phyloP scores from a whole-genome alignment of 1,140 invertebrate species.

The Solenopsis fugax region DNA sequence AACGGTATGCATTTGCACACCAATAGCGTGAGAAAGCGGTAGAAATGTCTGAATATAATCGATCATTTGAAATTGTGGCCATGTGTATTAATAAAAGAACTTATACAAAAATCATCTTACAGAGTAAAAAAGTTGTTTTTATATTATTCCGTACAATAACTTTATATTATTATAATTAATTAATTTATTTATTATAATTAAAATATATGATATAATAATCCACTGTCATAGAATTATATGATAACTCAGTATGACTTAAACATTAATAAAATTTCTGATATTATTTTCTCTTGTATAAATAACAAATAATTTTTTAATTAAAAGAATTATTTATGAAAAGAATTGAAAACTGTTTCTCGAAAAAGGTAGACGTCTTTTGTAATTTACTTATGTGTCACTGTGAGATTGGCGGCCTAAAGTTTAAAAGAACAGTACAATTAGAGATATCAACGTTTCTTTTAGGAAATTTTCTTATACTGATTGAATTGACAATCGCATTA shows the following conservation, averaged over 20 bases:
- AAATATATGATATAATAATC: background rate
- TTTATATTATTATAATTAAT: background rate
- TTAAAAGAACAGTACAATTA: background rate
- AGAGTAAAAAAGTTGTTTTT: background rate
- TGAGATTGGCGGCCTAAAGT: background rate
- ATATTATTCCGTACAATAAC: background rate
- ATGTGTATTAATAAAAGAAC: background rate
- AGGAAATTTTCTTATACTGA: background rate
- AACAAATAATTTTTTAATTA: background rate
- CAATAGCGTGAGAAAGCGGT: conserved; percentile 39
- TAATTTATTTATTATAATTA: background rate
- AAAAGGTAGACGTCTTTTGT: background rate
- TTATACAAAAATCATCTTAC: background rate
- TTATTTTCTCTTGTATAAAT: background rate
- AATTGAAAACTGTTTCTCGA: background rate
- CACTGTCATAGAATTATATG: background rate
- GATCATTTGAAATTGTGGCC: background rate
- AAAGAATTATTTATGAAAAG: background rate
- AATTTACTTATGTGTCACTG: background rate
- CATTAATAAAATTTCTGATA: background rate
- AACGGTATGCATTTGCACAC: background rate
- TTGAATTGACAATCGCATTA: background rate
- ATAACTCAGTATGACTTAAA: background rate
- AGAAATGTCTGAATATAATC: conserved; percentile 3
- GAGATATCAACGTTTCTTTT: background rate